Conservation (phyloP, 2,888 invertebrate genomes). For the Formica aserva region DNA sequence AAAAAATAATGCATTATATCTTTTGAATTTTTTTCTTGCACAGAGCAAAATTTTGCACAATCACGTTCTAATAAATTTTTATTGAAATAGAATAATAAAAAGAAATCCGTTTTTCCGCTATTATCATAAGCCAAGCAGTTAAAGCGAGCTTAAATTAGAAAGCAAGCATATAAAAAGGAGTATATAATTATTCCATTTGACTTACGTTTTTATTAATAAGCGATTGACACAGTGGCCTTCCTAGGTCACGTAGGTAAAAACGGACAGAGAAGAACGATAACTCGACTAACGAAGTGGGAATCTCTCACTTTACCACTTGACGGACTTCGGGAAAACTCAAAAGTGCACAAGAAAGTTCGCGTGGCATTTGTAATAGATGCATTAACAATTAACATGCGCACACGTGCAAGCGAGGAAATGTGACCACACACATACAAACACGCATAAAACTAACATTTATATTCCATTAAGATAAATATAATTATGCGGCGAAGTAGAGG, state of each 20-base stretch:
- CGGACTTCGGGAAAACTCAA: slow-evolving; percentile 76
- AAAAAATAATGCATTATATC: neutral
- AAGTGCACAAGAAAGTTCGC: slow-evolving; percentile 77
- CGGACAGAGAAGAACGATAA: neutral
- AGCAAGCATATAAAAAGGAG: neutral
- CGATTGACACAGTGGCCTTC: neutral
- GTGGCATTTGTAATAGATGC: neutral
- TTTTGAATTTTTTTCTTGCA: neutral
- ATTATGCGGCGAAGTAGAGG: neutral
- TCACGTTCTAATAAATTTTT: neutral
- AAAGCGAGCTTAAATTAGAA: neutral
- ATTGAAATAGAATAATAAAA: neutral
- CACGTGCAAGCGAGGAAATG: neutral
- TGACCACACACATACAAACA: neutral
- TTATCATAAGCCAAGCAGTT: neutral
- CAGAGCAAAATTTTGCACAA: neutral
- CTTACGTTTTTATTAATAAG: slow-evolving; percentile 13
- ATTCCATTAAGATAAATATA: slow-evolving; percentile 1
- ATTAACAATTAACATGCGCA: slow-evolving; percentile 6
- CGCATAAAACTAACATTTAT: slow-evolving; percentile 1
- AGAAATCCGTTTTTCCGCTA: neutral
- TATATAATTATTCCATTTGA: neutral
- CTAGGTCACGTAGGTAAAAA: neutral
- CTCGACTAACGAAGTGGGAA: slow-evolving; percentile 1
- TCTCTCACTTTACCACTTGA: slow-evolving; percentile 65